phyloP scores from a whole-genome alignment of 2,888 invertebrate genomes.

The Lepidocyrtoides sp. region DNA sequence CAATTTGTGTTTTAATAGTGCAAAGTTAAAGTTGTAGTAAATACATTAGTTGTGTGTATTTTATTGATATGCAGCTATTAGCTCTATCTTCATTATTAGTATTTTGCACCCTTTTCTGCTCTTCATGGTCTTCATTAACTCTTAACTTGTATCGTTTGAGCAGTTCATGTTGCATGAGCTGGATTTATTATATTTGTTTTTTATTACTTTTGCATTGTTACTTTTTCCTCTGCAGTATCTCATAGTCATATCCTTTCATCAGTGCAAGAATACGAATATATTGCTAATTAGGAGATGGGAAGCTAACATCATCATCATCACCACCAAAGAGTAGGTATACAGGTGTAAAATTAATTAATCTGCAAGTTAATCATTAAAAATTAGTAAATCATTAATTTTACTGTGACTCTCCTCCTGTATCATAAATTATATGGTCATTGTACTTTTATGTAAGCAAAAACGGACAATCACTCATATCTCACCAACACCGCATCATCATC shows the following conservation, averaged over 20 bases:
- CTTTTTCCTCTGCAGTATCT: background rate
- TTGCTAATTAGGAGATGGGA: slow-evolving; percentile 6
- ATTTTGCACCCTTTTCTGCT: slow-evolving; percentile 38
- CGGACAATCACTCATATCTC: slow-evolving; percentile 38
- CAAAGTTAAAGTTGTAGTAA: background rate
- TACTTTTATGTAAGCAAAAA: background rate
- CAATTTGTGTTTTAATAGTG: slow-evolving; percentile 25
- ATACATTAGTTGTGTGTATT: background rate
- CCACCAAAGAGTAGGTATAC: too few relatives aligned
- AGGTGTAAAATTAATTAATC: background rate
- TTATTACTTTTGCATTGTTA: slow-evolving; percentile 22
- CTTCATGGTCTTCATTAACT: slow-evolving; percentile 37
- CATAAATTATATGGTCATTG: slow-evolving; percentile 18
- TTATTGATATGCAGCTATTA: background rate
- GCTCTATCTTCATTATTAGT: background rate
- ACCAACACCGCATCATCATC: background rate
- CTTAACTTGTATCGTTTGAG: slow-evolving; percentile 14
- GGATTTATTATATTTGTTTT: slow-evolving; percentile 8
- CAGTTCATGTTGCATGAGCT: slow-evolving; percentile 39
- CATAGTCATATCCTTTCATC: background rate
- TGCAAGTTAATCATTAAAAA: slow-evolving; percentile 40
- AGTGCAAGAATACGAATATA: background rate
- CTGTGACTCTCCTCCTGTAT: slow-evolving; percentile 7
- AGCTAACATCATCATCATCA: slow-evolving; percentile 34
- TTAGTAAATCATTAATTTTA: slow-evolving; percentile 34